These are phyloP conservation scores for Drosophila neutralis DNA, from an alignment of 2,888 invertebrate species.

Conservation along the genomic window DNA sequence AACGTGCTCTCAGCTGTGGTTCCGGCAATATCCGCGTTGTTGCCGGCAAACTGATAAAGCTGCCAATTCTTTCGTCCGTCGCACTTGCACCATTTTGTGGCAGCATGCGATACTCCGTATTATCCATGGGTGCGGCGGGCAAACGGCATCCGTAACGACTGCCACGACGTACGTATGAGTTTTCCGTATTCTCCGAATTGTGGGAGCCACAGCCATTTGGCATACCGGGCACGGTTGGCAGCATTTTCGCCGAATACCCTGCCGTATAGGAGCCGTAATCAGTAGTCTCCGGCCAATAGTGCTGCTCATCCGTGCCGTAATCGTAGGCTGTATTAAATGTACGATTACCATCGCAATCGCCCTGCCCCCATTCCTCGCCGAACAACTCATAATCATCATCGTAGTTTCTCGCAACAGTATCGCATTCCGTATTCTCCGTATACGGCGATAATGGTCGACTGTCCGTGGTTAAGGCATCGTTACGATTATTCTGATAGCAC, in stretches of 20 bases:
- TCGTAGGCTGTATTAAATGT: neutral
- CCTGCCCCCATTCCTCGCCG: conserved; percentile 22
- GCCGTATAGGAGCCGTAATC: neutral
- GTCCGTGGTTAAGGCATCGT: conserved; percentile 91
- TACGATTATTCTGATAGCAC: conserved; percentile 84
- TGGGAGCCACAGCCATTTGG: conserved; percentile 22
- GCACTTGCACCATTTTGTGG: conserved; percentile 62
- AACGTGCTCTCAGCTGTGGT: conserved; percentile 43
- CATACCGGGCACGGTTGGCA: neutral
- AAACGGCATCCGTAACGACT: conserved; percentile 71
- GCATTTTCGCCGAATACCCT: neutral
- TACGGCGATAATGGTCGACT: conserved; percentile 87
- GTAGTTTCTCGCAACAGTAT: conserved; percentile 30
- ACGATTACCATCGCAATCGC: conserved; percentile 4
- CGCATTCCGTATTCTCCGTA: neutral
- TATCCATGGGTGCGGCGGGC: conserved; percentile 68
- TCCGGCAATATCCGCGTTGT: conserved; percentile 74
- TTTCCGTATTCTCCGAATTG: neutral
- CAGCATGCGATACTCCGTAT: conserved; percentile 65
- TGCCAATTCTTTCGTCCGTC: conserved; percentile 88
- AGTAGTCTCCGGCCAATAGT: neutral
- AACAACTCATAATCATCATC: conserved; percentile 27
- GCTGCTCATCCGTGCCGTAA: neutral
- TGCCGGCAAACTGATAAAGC: conserved; percentile 85
- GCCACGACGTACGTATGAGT: conserved; percentile 54